These are phyloP conservation scores for Zosterops pallidus DNA, from an alignment of 2,113 vertebrate genomes.

Conservation along the genomic window DNA sequence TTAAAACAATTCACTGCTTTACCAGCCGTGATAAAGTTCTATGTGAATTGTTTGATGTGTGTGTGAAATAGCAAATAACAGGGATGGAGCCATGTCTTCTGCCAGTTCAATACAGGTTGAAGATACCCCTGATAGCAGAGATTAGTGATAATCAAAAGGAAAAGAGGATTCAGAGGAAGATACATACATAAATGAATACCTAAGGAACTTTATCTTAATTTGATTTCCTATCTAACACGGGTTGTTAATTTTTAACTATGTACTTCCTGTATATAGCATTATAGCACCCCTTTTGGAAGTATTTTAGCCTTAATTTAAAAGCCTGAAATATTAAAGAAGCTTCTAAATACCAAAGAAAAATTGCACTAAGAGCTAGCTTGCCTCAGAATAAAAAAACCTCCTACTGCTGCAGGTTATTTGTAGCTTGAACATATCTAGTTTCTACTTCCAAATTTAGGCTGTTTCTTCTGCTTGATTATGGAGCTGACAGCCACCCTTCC, in stretches of 20 bases:
- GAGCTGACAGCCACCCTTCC: neutral
- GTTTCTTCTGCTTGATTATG: neutral
- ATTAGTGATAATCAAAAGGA: neutral
- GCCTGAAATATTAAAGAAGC: neutral
- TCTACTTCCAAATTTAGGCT: slow-evolving; percentile 40
- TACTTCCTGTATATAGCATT: neutral
- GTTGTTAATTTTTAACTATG: neutral
- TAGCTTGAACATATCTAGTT: slow-evolving; percentile 27
- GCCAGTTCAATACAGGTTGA: neutral
- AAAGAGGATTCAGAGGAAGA: neutral
- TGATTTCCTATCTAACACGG: neutral
- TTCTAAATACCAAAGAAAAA: neutral
- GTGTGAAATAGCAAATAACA: neutral
- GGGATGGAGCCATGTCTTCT: neutral
- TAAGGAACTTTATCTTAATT: neutral
- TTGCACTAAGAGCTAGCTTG: neutral
- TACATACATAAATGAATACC: neutral
- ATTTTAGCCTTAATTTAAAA: neutral
- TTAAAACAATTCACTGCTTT: neutral
- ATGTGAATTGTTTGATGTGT: neutral
- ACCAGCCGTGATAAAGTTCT: neutral
- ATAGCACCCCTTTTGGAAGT: neutral
- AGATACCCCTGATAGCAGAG: neutral
- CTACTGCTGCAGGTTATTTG: slow-evolving; percentile 29
- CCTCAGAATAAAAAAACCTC: neutral